Conservation (phyloP, 2,113 vertebrate species). For the Choloepus hoffmanni region DNA sequence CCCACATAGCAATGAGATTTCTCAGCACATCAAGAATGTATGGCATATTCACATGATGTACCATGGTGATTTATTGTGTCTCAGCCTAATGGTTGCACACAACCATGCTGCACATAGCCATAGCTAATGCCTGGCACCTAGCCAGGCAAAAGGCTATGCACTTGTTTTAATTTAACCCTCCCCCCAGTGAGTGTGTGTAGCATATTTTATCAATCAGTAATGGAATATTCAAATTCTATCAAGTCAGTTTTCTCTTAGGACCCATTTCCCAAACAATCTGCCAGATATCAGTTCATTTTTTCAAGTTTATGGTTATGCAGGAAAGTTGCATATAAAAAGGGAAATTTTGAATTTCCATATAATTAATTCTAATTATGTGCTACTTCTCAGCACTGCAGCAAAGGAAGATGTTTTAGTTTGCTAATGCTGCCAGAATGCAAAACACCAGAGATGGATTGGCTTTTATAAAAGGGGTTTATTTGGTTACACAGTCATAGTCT, state of each 20-base stretch:
- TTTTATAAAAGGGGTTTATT: no score
- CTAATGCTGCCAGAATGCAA: no score
- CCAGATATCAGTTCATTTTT: neutral
- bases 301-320: neutral
- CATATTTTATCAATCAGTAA: no score
- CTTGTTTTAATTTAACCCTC: constrained; percentile 14
- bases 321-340: constrained; percentile 11
- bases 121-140: no score
- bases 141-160: neutral
- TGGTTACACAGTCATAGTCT: no score
- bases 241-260: neutral
- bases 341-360: neutral
- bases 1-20: no score
- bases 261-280: neutral
- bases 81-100: neutral
- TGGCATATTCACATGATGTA: neutral
- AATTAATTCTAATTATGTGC: no score
- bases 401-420: neutral
- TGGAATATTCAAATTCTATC: no score
- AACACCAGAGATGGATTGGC: no score
- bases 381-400: neutral
- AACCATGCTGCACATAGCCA: neutral
- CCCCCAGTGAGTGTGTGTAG: neutral
- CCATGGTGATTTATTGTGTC: neutral
- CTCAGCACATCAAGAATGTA: neutral